Evolutionary conservation across 2,113 vertebrate genomes (phyloP).

Genomic region (Equus quagga): DNA sequence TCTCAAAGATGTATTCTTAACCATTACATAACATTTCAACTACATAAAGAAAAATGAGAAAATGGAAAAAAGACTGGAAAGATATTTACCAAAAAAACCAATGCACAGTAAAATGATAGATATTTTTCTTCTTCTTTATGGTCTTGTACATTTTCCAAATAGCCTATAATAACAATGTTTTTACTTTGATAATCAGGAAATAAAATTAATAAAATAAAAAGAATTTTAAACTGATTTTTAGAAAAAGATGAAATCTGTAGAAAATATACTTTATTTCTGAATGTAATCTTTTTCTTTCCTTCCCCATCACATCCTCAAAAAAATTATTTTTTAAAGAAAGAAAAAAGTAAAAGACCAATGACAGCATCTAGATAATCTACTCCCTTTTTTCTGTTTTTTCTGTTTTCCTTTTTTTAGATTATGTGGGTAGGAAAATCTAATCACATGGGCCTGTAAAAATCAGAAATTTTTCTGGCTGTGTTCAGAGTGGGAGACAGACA

Average conservation of each 20-base stretch:
- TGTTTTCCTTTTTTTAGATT: no score
- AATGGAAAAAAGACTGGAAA: not conserved
- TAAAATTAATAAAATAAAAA: not conserved
- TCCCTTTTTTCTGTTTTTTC: not conserved
- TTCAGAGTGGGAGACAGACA: no score
- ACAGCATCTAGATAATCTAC: not conserved
- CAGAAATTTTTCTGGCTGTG: no score
- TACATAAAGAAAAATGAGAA: conserved; percentile 19
- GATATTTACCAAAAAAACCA: not conserved
- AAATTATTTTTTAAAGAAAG: not conserved
- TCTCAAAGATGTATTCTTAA: not conserved
- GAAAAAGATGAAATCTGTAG: not conserved
- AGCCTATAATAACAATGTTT: not conserved
- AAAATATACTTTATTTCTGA: conserved; percentile 2
- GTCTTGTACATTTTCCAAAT: not conserved
- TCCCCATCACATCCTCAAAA: not conserved
- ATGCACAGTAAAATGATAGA: not conserved
- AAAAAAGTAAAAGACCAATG: not conserved
- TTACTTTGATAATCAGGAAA: not conserved
- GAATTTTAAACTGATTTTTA: conserved; percentile 6
- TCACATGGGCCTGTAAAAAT: no score
- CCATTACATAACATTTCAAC: not conserved
- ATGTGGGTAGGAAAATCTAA: no score
- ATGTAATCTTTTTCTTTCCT: not conserved
- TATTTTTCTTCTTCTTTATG: conserved; percentile 6